phyloP scores from a whole-genome alignment of 2,888 invertebrate genomes.

The Eupithecia exiguata region DNA sequence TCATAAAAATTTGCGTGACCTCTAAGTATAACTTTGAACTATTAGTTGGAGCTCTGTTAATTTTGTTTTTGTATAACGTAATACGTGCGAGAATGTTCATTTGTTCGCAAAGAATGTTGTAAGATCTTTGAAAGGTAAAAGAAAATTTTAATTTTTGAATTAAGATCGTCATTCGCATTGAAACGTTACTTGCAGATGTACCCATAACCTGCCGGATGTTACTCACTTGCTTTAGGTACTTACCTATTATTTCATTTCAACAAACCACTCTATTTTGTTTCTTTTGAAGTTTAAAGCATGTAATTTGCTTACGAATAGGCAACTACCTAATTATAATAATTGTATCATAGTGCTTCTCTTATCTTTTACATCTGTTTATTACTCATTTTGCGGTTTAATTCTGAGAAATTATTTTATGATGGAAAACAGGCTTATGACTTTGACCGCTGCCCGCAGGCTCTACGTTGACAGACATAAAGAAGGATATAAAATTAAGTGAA shows the following conservation, averaged over 20 bases:
- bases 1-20: too few relatives aligned
- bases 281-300: conserved; percentile 43
- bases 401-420: conserved; percentile 25
- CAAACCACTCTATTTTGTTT: conserved; percentile 43
- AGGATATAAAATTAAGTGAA: conserved; percentile 26
- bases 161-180: background rate
- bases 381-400: conserved; percentile 41
- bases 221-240: background rate
- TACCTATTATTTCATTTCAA: background rate
- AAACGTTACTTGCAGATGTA: background rate
- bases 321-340: conserved; percentile 58
- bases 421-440: conserved; percentile 24
- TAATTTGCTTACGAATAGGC: conserved; percentile 53
- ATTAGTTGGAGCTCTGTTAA: too few relatives aligned
- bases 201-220: conserved; percentile 1
- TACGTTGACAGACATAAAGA: conserved; percentile 14
- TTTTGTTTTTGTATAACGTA: too few relatives aligned
- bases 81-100: too few relatives aligned
- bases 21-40: too few relatives aligned
- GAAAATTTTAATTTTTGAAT: background rate
- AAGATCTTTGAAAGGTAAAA: background rate
- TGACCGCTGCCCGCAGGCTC: conserved; percentile 1
- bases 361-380: conserved; percentile 57
- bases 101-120: background rate
- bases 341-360: conserved; percentile 53